These are phyloP conservation scores for Epinephelus coioides DNA, from an alignment of 2,797 vertebrate species.

Conservation along the genomic window DNA sequence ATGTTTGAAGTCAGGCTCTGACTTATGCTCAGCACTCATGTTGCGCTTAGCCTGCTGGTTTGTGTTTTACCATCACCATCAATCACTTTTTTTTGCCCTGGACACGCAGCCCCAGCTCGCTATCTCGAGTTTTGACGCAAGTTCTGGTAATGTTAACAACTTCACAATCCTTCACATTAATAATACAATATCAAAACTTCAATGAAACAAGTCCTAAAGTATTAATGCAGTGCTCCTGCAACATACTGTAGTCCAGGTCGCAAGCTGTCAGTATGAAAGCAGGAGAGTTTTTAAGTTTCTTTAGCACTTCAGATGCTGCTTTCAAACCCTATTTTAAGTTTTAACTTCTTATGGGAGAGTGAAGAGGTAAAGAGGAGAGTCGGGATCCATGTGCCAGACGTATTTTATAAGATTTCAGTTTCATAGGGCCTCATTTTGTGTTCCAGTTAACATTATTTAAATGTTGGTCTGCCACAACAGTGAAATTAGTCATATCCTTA, in stretches of 20 bases:
- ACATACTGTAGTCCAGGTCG: background rate
- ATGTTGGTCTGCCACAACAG: background rate
- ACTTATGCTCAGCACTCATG: slow-evolving; percentile 9
- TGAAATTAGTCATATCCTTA: no score
- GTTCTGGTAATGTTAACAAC: slow-evolving; percentile 2
- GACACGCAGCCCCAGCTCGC: slow-evolving; percentile 16
- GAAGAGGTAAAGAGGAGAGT: background rate
- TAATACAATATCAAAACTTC: slow-evolving; percentile 35
- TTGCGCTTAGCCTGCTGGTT: slow-evolving; percentile 6
- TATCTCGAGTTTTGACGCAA: slow-evolving; percentile 21
- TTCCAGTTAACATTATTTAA: background rate
- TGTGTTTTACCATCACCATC: slow-evolving; percentile 14
- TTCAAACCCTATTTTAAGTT: background rate
- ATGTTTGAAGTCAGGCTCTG: slow-evolving; percentile 42
- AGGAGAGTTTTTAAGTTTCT: background rate
- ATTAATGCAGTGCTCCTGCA: slow-evolving; percentile 18
- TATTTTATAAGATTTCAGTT: background rate
- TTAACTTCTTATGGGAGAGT: background rate
- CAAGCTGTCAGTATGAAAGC: background rate
- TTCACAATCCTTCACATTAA: slow-evolving; percentile 33
- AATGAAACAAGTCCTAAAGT: slow-evolving; percentile 7
- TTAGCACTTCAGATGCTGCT: background rate
- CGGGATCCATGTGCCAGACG: background rate
- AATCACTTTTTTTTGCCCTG: slow-evolving; percentile 3
- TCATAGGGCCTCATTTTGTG: background rate